Conservation (phyloP, 2,888 invertebrate species). For the Drosophila mettleri region DNA sequence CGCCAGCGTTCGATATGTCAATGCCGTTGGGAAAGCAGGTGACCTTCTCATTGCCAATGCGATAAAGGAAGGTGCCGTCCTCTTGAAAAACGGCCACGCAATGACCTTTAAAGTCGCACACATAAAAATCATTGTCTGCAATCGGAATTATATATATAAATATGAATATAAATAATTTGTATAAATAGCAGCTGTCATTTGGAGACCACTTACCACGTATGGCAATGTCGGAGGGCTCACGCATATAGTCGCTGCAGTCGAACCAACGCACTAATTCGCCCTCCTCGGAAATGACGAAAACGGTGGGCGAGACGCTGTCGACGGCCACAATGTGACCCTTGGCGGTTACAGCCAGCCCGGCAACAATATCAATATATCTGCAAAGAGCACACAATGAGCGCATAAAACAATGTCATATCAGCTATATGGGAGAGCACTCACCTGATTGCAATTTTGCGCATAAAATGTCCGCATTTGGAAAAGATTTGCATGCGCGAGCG, state of each 20-base stretch:
- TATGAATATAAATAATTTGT: neutral
- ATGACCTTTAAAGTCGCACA: constrained; percentile 99
- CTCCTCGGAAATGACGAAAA: constrained; percentile 96
- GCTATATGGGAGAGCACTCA: constrained; percentile 28
- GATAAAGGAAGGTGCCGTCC: constrained; percentile 95
- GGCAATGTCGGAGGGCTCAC: constrained; percentile 98
- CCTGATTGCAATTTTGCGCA: constrained; percentile 95
- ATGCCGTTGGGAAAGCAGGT: constrained; percentile 99
- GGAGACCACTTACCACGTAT: constrained; percentile 90
- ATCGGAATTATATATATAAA: neutral
- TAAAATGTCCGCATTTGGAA: constrained; percentile 96
- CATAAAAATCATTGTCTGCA: constrained; percentile 95
- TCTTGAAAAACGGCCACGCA: constrained; percentile 98
- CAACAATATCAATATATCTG: constrained; percentile 95
- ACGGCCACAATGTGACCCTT: constrained; percentile 98
- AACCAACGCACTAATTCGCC: constrained; percentile 98
- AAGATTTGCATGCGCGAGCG: constrained; percentile 99
- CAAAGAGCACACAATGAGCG: neutral
- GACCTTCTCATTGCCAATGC: constrained; percentile 97
- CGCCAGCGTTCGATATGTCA: constrained; percentile 98
- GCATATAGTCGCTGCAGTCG: constrained; percentile 98
- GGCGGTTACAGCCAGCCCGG: constrained; percentile 96
- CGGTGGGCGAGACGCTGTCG: constrained; percentile 98
- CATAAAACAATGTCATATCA: neutral
- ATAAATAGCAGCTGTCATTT: neutral